Conservation (phyloP, 64 coral and sea anemone species). For the Pocillopora damicornis region DNA sequence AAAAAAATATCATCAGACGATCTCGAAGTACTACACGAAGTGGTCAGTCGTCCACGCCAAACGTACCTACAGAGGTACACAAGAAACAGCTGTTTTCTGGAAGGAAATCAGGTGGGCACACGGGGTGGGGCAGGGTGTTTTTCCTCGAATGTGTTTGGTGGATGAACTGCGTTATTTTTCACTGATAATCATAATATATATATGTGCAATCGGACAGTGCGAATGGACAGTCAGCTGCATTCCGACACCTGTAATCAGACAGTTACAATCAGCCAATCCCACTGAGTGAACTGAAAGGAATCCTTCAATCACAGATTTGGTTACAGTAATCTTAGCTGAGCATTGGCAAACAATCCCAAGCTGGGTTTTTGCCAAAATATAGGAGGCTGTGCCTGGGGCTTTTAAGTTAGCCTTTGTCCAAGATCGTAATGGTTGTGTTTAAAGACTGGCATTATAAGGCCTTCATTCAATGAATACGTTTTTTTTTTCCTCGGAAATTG, state of each 20-base stretch:
- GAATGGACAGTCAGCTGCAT: background rate
- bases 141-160: background rate
- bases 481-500: background rate
- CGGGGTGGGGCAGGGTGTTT: background rate
- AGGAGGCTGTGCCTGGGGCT: too few species aligned
- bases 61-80: background rate
- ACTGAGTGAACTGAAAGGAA: too few species aligned
- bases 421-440: too few species aligned
- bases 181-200: background rate
- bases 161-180: background rate
- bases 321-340: too few species aligned
- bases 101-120: background rate
- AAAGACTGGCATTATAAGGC: too few species aligned
- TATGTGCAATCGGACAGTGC: background rate
- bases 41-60: background rate
- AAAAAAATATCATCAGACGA: background rate
- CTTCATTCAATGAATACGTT: background rate
- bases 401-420: too few species aligned
- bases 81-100: constrained; percentile 31
- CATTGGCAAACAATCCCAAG: too few species aligned
- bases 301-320: too few species aligned
- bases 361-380: too few species aligned
- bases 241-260: background rate
- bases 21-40: constrained; percentile 3
- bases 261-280: too few species aligned